Evolutionary conservation across 2,797 vertebrate genomes (phyloP), one percentile per base, ranked within the genome.

Genomic region (Micrastur ruficollis): DNA sequence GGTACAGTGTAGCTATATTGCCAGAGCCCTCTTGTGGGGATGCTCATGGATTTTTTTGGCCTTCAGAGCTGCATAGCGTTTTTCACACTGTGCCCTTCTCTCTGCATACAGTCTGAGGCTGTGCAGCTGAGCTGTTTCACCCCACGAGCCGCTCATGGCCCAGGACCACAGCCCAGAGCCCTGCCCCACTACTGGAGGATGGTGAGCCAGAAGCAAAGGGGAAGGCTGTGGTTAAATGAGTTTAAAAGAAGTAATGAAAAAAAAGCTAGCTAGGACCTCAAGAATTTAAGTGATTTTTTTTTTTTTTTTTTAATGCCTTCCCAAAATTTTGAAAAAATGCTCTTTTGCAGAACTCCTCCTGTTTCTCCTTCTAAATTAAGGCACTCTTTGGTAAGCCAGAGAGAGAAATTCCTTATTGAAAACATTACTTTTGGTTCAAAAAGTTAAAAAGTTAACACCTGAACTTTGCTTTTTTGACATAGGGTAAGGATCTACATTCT

Each of bases 61-160:
- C 34, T 32, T 75, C n/a, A 22, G 62, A 44, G 78, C 73, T 72
- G 14, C 25, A 2, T 32, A 67, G n/a, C 7, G 1, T 36, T 67
- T 78, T n/a, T 53, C 56, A 18, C 11, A 9, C 10, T 0, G 0
- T 23, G 26, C 7, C 12, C 16, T 2, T 6, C 25, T 10, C 58
- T 68, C 56, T 32, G 32, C 66, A 23, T 1, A 1, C 25, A 14
- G 56, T 22, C 26, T 22, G 71, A 47, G 38, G 11, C 74, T 27
- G 15, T 2, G 3, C 3, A 1, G 27, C n/a, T 26, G 25, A 1
- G 27, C n/a, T 26, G 25, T 42, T 62, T 40, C 8, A 25, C 2
- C 13, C 15, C 52, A 26, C 27, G 59, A 63, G 16, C 18, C 1
- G 1, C 11, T 47, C 19, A 0, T 0, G 1, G 22, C n/a, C 44